Evolutionary conservation across 2,113 vertebrate genomes (phyloP).

Genomic region (Stigmatopora nigra): DNA sequence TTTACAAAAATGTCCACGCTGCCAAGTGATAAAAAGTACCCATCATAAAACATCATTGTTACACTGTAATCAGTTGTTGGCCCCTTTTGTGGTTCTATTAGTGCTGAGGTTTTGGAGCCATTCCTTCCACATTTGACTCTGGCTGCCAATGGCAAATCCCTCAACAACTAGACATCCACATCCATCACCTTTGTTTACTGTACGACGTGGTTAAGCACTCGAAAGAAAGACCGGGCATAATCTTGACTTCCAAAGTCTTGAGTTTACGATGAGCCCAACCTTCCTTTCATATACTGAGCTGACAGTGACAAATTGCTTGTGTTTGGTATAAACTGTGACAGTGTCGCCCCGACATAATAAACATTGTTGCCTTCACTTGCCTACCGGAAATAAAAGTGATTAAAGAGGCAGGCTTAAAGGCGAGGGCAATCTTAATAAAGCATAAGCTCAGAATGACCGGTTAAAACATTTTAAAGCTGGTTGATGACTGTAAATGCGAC

Average conservation of each 20-base stretch:
- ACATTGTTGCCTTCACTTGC: slow-evolving; percentile 22
- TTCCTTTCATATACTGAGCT: slow-evolving; percentile 24
- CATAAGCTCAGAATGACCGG: slow-evolving; percentile 2
- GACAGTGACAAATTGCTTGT: slow-evolving; percentile 33
- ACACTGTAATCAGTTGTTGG: slow-evolving; percentile 8
- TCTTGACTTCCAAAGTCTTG: slow-evolving; percentile 22
- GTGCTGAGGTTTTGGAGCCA: not conserved
- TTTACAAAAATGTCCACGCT: slow-evolving; percentile 16
- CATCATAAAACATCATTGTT: slow-evolving; percentile 32
- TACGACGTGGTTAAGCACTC: slow-evolving; percentile 8
- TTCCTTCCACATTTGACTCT: not conserved
- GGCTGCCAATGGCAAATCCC: not conserved
- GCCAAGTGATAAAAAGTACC: slow-evolving; percentile 13
- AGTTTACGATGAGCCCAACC: slow-evolving; percentile 34
- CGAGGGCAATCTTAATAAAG: not conserved
- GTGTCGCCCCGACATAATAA: slow-evolving; percentile 19
- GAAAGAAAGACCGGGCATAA: slow-evolving; percentile 23
- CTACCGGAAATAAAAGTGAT: slow-evolving; percentile 13
- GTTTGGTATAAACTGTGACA: slow-evolving; percentile 20
- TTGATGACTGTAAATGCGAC: not conserved
- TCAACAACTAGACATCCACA: slow-evolving; percentile 7
- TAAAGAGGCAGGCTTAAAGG: slow-evolving; percentile 4
- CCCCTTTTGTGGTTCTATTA: not conserved
- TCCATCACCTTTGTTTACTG: slow-evolving; percentile 28
- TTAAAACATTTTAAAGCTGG: not conserved